Conservation (phyloP, 2,113 vertebrate species). For the Taurulus bubalis region DNA sequence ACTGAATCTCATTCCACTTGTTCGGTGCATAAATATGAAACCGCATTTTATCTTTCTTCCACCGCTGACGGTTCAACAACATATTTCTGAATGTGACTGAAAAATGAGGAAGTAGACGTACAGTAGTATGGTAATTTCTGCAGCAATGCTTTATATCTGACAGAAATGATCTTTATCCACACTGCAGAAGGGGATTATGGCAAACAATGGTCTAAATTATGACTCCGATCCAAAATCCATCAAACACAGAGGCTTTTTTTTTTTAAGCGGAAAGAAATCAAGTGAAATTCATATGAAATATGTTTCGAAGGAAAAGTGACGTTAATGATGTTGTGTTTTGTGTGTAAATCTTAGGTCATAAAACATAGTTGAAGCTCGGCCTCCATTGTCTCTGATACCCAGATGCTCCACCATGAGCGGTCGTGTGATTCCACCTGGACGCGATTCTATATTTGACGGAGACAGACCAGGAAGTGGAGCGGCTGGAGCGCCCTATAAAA, state of each 20-base stretch:
- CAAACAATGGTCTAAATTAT: background rate
- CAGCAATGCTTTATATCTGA: background rate
- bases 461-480: no score
- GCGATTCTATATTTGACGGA: no score
- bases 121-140: conserved; percentile 16
- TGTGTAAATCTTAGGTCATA: background rate
- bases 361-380: background rate
- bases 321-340: background rate
- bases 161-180: background rate
- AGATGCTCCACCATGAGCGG: no score
- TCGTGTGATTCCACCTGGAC: no score
- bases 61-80: conserved; percentile 16
- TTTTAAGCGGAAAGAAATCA: background rate
- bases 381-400: no score
- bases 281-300: no score
- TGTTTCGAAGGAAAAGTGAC: background rate
- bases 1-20: conserved; percentile 12
- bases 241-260: background rate
- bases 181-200: background rate
- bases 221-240: background rate
- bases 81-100: conserved; percentile 13
- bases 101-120: background rate
- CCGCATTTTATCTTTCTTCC: conserved; percentile 5
- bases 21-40: conserved; percentile 36
- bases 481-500: no score